These are phyloP conservation scores for Gambusia affinis DNA, from an alignment of 2,113 vertebrate genomes.

Conservation along the genomic window DNA sequence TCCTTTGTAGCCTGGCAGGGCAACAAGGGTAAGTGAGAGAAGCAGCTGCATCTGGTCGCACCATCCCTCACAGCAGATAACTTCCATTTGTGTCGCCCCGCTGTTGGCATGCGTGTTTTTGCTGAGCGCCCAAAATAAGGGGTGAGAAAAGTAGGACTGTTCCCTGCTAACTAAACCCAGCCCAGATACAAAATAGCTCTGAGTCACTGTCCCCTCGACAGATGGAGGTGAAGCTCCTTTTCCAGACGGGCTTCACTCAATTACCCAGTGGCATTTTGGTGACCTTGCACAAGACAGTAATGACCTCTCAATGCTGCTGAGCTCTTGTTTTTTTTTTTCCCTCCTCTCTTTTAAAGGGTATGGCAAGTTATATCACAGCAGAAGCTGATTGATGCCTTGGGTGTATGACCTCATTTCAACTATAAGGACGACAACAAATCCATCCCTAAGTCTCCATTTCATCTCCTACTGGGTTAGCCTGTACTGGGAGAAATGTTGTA, in stretches of 20 bases:
- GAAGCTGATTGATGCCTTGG: slow-evolving; percentile 46
- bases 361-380: slow-evolving; percentile 31
- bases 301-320: slow-evolving; percentile 44
- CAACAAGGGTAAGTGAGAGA: slow-evolving; percentile 20
- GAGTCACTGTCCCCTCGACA: slow-evolving; percentile 32
- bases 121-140: slow-evolving; percentile 32
- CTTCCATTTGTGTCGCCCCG: slow-evolving; percentile 13
- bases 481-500: not conserved
- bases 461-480: not conserved
- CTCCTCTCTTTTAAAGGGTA: not conserved
- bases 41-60: slow-evolving; percentile 1
- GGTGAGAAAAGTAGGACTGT: not conserved
- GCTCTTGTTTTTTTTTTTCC: slow-evolving; percentile 21
- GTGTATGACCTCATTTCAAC: slow-evolving; percentile 44
- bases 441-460: slow-evolving; percentile 24
- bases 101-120: slow-evolving; percentile 27
- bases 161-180: slow-evolving; percentile 15
- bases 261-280: slow-evolving; percentile 57
- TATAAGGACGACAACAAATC: slow-evolving; percentile 26
- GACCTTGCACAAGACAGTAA: slow-evolving; percentile 59
- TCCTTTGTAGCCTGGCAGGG: slow-evolving; percentile 55
- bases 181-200: slow-evolving; percentile 28
- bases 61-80: slow-evolving; percentile 35
- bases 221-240: slow-evolving; percentile 46
- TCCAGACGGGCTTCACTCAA: slow-evolving; percentile 43